These are phyloP conservation scores for Clepsis dumicolana DNA, from an alignment of 2,888 invertebrate species.

Conservation along the genomic window DNA sequence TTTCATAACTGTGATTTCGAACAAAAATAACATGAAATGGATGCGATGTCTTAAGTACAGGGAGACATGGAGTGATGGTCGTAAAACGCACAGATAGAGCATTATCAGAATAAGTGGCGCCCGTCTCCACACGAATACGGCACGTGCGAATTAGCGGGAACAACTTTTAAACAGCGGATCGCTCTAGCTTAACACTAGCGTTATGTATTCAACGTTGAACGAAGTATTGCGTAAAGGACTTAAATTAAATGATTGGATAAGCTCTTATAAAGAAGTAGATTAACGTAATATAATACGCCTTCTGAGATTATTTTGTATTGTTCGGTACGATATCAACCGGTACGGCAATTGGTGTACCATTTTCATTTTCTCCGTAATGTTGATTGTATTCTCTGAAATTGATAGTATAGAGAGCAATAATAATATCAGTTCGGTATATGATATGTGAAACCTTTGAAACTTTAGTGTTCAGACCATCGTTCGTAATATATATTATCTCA, in stretches of 20 bases:
- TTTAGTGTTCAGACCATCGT: slow-evolving; percentile 41
- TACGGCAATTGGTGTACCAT: slow-evolving; percentile 47
- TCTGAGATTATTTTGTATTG: slow-evolving; percentile 68
- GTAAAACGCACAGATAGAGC: slow-evolving; percentile 53
- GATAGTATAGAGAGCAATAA: slow-evolving; percentile 59
- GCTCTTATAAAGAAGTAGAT: slow-evolving; percentile 70
- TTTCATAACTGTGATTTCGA: slow-evolving; percentile 14
- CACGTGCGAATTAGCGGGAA: slow-evolving; percentile 68
- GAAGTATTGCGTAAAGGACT: slow-evolving; percentile 67
- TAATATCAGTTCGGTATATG: slow-evolving; percentile 42
- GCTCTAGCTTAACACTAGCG: slow-evolving; percentile 68
- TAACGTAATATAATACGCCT: slow-evolving; percentile 67
- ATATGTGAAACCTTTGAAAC: slow-evolving; percentile 31
- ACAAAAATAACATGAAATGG: slow-evolving; percentile 52
- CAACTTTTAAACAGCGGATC: slow-evolving; percentile 70
- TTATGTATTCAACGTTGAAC: slow-evolving; percentile 70
- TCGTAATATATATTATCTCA: slow-evolving; percentile 28
- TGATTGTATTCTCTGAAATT: slow-evolving; percentile 58
- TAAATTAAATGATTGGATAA: slow-evolving; percentile 62
- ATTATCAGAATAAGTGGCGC: background rate
- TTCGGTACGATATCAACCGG: slow-evolving; percentile 52
- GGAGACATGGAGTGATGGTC: slow-evolving; percentile 63
- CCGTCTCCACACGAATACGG: slow-evolving; percentile 47
- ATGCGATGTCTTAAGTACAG: slow-evolving; percentile 63
- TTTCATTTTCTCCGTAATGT: slow-evolving; percentile 51